Conservation (phyloP, 1,140 invertebrate species). For the Pseudoatta argentina region DNA sequence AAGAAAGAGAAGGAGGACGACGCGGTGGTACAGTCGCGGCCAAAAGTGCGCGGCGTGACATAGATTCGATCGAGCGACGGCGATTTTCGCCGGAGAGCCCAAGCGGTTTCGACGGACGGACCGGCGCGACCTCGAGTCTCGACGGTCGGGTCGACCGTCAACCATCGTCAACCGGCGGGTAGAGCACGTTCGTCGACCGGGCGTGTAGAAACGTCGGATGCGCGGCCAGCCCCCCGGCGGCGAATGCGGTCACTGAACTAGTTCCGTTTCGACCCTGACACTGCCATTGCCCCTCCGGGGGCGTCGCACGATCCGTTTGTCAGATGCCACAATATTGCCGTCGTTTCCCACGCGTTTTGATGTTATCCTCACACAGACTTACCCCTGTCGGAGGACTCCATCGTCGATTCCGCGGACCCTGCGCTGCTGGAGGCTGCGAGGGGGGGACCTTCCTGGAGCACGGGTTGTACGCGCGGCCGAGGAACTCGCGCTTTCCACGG, state of each 20-base stretch:
- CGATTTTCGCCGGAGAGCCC: conserved; percentile 59
- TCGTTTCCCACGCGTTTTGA: conserved; percentile 43
- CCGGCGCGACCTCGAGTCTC: conserved; percentile 34
- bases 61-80: conserved; percentile 70
- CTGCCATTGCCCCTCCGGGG: conserved; percentile 83
- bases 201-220: neutral
- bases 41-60: conserved; percentile 80
- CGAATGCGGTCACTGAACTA: conserved; percentile 85
- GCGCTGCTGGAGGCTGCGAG: neutral
- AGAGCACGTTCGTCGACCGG: neutral
- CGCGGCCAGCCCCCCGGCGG: conserved; percentile 27
- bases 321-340: conserved; percentile 79
- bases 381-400: conserved; percentile 85
- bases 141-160: neutral
- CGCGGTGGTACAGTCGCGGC: conserved; percentile 76
- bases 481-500: conserved; percentile 7
- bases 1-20: conserved; percentile 43
- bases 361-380: conserved; percentile 70
- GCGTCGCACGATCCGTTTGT: conserved; percentile 77
- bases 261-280: conserved; percentile 85
- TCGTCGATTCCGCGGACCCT: conserved; percentile 63
- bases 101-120: conserved; percentile 15
- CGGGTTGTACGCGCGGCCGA: neutral
- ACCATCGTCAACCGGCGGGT: neutral
- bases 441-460: neutral